phyloP scores from a whole-genome alignment of 1,140 invertebrate genomes.

The Scaptomyza hsui region DNA sequence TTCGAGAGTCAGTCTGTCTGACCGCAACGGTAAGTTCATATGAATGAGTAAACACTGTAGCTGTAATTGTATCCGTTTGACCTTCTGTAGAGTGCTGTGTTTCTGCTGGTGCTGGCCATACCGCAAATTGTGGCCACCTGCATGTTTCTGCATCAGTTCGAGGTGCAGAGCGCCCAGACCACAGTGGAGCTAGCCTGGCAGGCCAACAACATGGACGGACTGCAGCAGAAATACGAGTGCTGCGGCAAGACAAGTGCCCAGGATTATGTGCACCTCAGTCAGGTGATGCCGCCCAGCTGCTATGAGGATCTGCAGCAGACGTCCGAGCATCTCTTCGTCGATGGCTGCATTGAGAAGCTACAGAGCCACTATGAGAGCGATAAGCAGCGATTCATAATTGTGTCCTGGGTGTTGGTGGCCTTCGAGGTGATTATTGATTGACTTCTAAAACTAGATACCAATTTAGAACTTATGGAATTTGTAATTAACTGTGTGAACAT shows the following conservation, averaged over 20 bases:
- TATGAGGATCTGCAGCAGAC: constrained; percentile 55
- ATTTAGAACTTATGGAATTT: neutral
- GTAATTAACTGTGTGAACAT: constrained; percentile 14
- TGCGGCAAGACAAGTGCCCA: constrained; percentile 73
- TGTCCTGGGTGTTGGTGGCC: constrained; percentile 69
- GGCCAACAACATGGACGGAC: constrained; percentile 70
- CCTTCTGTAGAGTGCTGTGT: constrained; percentile 59
- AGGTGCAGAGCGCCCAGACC: constrained; percentile 54
- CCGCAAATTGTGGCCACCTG: constrained; percentile 60
- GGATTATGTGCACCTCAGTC: constrained; percentile 67
- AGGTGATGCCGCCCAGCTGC: constrained; percentile 68
- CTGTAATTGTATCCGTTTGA: neutral
- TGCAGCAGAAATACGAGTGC: constrained; percentile 70
- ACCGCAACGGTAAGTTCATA: constrained; percentile 59
- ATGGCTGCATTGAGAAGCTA: constrained; percentile 70
- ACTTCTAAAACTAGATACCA: neutral
- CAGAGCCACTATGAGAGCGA: constrained; percentile 68
- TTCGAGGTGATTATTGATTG: constrained; percentile 60
- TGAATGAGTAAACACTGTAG: neutral
- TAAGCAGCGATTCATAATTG: constrained; percentile 57
- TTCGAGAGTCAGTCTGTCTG: constrained; percentile 68
- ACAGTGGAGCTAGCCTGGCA: constrained; percentile 72
- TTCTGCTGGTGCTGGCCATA: constrained; percentile 67
- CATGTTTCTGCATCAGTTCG: constrained; percentile 54
- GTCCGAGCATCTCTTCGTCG: constrained; percentile 51